Base-by-base conservation (phyloP, 2,113 vertebrate species). In the Campylomormyrus numenius region DNA sequence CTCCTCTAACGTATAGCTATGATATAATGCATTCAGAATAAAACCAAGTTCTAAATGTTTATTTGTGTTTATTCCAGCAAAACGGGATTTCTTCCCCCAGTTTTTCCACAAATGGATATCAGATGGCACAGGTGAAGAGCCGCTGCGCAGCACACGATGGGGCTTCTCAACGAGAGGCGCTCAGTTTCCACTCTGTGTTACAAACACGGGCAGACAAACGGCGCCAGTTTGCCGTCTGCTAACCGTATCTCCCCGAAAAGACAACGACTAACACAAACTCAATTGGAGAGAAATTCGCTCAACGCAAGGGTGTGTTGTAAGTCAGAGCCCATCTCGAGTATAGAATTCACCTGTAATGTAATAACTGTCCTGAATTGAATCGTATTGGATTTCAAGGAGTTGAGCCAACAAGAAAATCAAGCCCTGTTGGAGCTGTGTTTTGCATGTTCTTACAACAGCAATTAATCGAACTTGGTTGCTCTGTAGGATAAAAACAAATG, bases 391-490 rank as follows among this genome's bases (percentile, higher is more conserved):
- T 87, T 49, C 49, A 52, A n/a, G 49, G 48, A 48, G 13, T 46
- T 10, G 49, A 53, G 49, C 48, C 85, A 87, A n/a, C 48, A 52
- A 52, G 49, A 31, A 87, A 27, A 52, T n/a, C 27, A 52, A 53
- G n/a, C 48, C 85, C 85, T 49, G 48, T n/a, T 52, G n/a, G 24
- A 31, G 31, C 42, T 50, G 4, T 49, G 46, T 86, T 86, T 46
- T n/a, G 84, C 42, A 86, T 86, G 46, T 86, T 86, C 84, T 86
- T 48, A 86, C 39, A 86, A 48, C 84, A 48, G 5, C 42, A 83
- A 45, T 42, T 27, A 83, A 83, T 83, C 13, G 31, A 45, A 45
- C 15, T 83, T 83, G 6, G 5, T 45, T 83, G 77, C 77, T 45
- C 77, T 83, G 39, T 45, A 21, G 19, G 31, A 39, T 45, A 83